These are phyloP conservation scores for Synergus japonicus DNA, from an alignment of 2,888 invertebrate genomes.

Conservation along the genomic window DNA sequence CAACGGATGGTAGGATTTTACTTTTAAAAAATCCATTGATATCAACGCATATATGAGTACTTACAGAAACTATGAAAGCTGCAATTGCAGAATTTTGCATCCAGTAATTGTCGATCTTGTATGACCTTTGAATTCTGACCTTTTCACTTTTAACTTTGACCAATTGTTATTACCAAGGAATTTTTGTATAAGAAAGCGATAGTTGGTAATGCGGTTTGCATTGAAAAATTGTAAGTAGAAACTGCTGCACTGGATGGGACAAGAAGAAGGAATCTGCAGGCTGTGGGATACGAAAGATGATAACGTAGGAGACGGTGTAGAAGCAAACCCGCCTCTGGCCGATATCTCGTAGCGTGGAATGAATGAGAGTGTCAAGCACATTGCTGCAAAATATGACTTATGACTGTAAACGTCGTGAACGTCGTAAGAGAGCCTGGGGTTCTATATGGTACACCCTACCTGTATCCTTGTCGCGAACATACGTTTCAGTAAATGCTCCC, in stretches of 20 bases:
- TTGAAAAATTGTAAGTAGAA: neutral
- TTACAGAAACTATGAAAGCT: no score
- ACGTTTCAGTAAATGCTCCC: slow-evolving; percentile 51
- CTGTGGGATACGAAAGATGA: slow-evolving; percentile 28
- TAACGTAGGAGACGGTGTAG: slow-evolving; percentile 7
- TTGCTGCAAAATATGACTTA: slow-evolving; percentile 71
- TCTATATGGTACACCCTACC: slow-evolving; percentile 52
- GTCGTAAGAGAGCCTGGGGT: slow-evolving; percentile 56
- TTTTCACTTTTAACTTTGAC: no score
- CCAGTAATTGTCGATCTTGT: no score
- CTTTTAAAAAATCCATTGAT: no score
- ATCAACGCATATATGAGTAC: no score
- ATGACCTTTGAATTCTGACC: no score
- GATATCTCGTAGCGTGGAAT: slow-evolving; percentile 57
- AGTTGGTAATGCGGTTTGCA: neutral
- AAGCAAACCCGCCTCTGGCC: slow-evolving; percentile 53
- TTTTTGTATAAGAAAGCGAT: neutral
- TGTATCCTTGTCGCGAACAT: slow-evolving; percentile 53
- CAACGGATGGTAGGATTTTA: no score
- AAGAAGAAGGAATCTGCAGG: slow-evolving; percentile 8
- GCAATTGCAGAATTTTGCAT: no score
- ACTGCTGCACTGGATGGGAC: neutral
- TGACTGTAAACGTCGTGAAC: slow-evolving; percentile 61
- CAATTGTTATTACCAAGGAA: no score
- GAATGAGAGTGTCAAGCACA: slow-evolving; percentile 70